Base-by-base conservation (phyloP, 2,113 vertebrate species). In the Mus spicilegus region DNA sequence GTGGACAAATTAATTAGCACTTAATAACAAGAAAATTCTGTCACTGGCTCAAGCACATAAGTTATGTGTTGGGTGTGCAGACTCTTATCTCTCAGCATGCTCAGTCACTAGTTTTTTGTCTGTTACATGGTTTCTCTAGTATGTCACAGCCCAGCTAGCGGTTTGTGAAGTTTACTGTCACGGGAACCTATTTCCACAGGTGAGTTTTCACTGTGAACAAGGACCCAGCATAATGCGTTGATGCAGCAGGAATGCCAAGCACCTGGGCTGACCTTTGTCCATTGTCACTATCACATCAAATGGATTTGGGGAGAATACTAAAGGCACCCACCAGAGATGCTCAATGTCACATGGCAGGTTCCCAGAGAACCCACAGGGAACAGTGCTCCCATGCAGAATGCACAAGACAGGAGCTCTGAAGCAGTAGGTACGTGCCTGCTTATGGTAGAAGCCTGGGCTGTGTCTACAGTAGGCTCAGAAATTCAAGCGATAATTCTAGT, bases 1-100 rank as follows among this genome's bases (percentile, higher is more conserved):
- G 78, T 56, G 85, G 75, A 75, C 95, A 96, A 96, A 94, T 96
- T 97, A 96, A 96, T 97, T 96, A 91, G 90, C 28, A 42, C 86
- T 96, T 82, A 94, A 93, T 96, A 93, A 86, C 72, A 73, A 92
- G 95, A 92, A 86, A 93, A 92, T 90, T 61, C 80, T 85, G 58
- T 93, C 94, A 75, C 22, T 65, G 70, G 58, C 93, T 77, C 94
- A 97, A 94, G 84, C 82, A 70, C 51, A 11, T 76, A n/a, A 72
- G 63, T 91, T 94, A 92, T 76, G 69, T 46, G 10, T 7, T 22
- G 73, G 39, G 30, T 22, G 70, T 33, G 56, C 4, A 88, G 69
- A 26, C 28, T 51, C 69, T 30, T 78, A 56, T 84, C 73, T 67
- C 46, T 63, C 56, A 3, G 46, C 65, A 36, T 5, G 69, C 76